A percentile compares a stretch with the other conserved stretches of the same genome.
Evolutionary conservation across 2,113 vertebrate genomes (phyloP).

Genomic region (Genyomyrus donnyi): DNA sequence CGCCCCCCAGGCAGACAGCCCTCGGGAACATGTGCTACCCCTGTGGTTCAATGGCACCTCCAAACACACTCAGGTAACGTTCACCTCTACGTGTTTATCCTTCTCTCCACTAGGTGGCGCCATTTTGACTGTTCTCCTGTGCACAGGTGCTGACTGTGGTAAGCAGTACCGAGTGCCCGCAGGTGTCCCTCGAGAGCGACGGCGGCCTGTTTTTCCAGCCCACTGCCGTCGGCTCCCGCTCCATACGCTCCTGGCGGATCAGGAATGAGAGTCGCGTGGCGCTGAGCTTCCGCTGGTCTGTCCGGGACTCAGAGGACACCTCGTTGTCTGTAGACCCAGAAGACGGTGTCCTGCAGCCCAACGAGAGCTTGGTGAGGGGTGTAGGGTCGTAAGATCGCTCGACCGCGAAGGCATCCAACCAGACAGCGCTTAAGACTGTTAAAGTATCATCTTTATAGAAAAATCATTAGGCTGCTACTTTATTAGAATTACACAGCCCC

Average conservation of each 20-base stretch:
- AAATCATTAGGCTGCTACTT: not conserved
- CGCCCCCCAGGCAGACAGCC: conserved; percentile 52
- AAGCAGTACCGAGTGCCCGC: conserved; percentile 59
- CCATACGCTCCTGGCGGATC: conserved; percentile 58
- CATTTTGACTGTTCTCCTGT: conserved; percentile 1
- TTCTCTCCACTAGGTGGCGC: not conserved
- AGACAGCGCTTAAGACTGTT: not conserved
- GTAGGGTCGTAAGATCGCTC: not conserved
- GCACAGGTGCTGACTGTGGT: conserved; percentile 67
- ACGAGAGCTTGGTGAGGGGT: conserved; percentile 68
- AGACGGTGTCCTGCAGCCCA: conserved; percentile 70
- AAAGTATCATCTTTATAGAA: not conserved
- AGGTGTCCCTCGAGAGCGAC: conserved; percentile 63
- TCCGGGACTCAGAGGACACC: conserved; percentile 52
- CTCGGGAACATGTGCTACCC: conserved; percentile 52
- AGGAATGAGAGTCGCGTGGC: conserved; percentile 70
- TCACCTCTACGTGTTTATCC: not conserved
- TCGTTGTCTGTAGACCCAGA: conserved; percentile 68
- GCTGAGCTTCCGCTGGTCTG: conserved; percentile 76
- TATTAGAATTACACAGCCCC: not conserved
- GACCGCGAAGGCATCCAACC: not conserved
- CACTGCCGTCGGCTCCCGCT: conserved; percentile 62
- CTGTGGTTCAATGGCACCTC: conserved; percentile 72
- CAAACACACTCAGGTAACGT: conserved; percentile 67
- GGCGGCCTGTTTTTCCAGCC: conserved; percentile 76